These are phyloP conservation scores for Coracias cyanogaster DNA, from an alignment of 2,797 vertebrate species.

Conservation along the genomic window DNA sequence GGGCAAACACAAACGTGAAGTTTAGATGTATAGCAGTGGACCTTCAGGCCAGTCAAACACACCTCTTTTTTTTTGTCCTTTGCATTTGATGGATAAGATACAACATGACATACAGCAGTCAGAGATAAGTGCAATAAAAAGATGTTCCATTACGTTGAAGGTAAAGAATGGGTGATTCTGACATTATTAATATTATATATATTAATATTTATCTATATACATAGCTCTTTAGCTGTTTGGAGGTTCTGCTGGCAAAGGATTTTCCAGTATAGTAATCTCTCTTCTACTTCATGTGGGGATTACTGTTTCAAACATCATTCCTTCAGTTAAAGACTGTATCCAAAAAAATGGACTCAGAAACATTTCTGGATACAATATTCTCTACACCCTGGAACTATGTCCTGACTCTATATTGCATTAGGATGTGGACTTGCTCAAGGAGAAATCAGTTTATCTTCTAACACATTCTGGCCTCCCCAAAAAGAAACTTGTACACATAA, in stretches of 20 bases:
- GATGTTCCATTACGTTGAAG: neutral
- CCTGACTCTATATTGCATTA: neutral
- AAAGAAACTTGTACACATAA: rapidly evolving
- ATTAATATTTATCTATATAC: neutral
- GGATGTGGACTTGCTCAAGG: neutral
- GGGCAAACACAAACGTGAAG: neutral
- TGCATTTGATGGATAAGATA: neutral
- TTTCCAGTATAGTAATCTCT: neutral
- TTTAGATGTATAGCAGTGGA: neutral
- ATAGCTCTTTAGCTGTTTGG: neutral
- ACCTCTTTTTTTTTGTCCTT: neutral
- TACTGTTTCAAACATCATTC: neutral
- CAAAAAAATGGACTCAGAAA: neutral
- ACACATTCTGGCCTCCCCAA: neutral
- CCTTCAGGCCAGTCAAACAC: neutral
- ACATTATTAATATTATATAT: neutral
- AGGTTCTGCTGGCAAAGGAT: neutral
- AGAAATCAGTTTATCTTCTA: neutral
- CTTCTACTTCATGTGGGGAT: neutral
- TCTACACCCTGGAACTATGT: neutral
- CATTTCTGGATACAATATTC: neutral
- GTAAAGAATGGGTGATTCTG: neutral
- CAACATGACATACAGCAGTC: neutral
- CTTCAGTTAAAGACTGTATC: neutral
- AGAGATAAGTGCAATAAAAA: neutral